These are phyloP conservation scores for Gasterosteus nipponicus DNA, from an alignment of 2,113 vertebrate genomes.

Conservation along the genomic window DNA sequence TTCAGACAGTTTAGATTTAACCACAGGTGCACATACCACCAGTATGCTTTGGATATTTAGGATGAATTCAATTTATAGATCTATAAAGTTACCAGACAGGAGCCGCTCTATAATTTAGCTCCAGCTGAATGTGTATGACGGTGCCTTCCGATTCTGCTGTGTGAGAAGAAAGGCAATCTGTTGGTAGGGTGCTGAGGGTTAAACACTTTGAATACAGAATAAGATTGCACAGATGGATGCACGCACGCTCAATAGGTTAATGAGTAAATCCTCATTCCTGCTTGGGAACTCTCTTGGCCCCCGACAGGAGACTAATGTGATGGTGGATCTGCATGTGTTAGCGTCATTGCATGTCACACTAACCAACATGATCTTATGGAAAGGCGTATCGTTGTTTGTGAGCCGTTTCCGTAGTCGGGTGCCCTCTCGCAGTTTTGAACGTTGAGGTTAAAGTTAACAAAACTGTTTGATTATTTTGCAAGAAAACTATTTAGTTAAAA, in stretches of 20 bases:
- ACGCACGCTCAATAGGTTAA: conserved; percentile 7
- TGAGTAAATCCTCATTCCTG: conserved; percentile 11
- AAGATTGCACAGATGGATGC: background rate
- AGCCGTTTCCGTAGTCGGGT: too few species aligned
- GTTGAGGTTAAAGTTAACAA: background rate
- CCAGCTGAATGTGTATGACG: background rate
- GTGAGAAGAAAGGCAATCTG: background rate
- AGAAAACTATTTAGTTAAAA: background rate
- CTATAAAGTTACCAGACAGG: background rate
- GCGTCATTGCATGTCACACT: conserved; percentile 1
- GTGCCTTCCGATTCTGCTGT: background rate
- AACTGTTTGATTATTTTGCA: background rate
- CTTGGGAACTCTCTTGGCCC: background rate
- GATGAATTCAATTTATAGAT: background rate
- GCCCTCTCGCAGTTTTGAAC: background rate
- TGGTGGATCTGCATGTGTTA: background rate
- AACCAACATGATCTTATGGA: background rate
- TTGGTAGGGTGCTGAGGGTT: background rate
- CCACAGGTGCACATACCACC: background rate
- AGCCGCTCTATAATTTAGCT: background rate
- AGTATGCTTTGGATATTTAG: background rate
- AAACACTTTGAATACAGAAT: conserved; percentile 1
- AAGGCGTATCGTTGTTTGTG: background rate
- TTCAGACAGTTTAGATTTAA: background rate
- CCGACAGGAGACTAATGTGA: background rate